Conservation (phyloP, 2,888 invertebrate genomes). For the Pammene aurita region DNA sequence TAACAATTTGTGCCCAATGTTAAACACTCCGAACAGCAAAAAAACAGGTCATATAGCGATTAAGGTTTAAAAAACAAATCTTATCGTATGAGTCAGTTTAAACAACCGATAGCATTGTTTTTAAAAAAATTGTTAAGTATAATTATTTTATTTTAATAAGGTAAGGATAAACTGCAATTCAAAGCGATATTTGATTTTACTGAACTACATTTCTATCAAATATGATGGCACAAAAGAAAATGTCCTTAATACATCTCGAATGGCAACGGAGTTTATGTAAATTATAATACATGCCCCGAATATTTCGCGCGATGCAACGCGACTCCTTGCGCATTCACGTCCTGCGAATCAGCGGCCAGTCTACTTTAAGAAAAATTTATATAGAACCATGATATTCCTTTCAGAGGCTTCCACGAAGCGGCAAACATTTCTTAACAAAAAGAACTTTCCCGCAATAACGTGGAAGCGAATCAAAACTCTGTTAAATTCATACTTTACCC, state of each 20-base stretch:
- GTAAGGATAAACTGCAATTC: too few species aligned
- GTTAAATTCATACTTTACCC: conserved; percentile 12
- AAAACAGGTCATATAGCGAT: too few species aligned
- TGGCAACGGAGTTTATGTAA: conserved; percentile 76
- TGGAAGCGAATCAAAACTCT: conserved; percentile 25
- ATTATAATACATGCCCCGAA: conserved; percentile 73
- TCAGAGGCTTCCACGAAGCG: conserved; percentile 29
- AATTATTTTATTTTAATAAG: too few species aligned
- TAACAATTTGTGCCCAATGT: too few species aligned
- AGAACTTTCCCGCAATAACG: conserved; percentile 20
- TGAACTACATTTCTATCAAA: conserved; percentile 60
- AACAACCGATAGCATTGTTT: background rate
- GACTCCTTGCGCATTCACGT: conserved; percentile 66
- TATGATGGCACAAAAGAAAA: conserved; percentile 73
- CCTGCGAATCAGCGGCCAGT: conserved; percentile 63
- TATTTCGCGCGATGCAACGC: conserved; percentile 65
- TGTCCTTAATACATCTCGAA: conserved; percentile 76
- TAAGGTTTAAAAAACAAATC: too few species aligned
- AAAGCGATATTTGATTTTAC: background rate
- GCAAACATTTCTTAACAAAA: conserved; percentile 27
- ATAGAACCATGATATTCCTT: conserved; percentile 42
- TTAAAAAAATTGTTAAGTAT: too few species aligned
- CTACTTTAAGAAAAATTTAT: conserved; percentile 49
- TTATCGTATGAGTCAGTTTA: too few species aligned
- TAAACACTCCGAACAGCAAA: too few species aligned